Percentiles rank a stretch among this genome's conserved stretches.
Evolutionary conservation across 1,140 invertebrate genomes (phyloP).

Genomic region (Coelopa frigida): DNA sequence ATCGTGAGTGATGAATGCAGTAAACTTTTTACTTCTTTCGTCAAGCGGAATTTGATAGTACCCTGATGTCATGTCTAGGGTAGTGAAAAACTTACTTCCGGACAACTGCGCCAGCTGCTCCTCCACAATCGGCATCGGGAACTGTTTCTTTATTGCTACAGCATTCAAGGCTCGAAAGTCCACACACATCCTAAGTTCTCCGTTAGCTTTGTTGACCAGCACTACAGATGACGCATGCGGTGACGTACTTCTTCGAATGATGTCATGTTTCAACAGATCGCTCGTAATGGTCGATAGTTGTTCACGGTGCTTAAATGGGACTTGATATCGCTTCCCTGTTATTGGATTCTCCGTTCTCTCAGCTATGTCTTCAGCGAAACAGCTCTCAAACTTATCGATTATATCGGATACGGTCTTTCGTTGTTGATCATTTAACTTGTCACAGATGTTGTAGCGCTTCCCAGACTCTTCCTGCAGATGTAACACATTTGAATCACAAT

Average conservation of each 20-base stretch:
- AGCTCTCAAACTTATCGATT: no score
- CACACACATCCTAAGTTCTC: conserved; percentile 8
- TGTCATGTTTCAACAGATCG: conserved; percentile 28
- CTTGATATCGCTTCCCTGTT: conserved; percentile 15
- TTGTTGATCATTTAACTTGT: neutral
- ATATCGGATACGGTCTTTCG: neutral
- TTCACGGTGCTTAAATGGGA: conserved; percentile 12
- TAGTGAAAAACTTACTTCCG: conserved; percentile 15
- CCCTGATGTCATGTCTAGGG: conserved; percentile 44
- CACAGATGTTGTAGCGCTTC: neutral
- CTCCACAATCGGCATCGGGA: conserved; percentile 3
- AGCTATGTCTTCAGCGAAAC: no score
- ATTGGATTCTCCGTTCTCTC: conserved; percentile 13
- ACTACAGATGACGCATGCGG: conserved; percentile 37
- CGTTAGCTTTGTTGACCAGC: conserved; percentile 47
- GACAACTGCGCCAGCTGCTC: neutral
- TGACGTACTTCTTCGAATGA: conserved; percentile 34
- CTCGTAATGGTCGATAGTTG: conserved; percentile 12
- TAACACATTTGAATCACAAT: no score
- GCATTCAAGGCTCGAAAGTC: conserved; percentile 5
- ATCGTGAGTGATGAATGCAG: conserved; percentile 39
- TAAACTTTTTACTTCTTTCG: conserved; percentile 34
- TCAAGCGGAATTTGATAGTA: conserved; percentile 47
- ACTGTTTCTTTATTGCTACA: neutral
- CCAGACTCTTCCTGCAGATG: no score